These are phyloP conservation scores for Lathamus discolor DNA, from an alignment of 2,113 vertebrate species.

Conservation along the genomic window DNA sequence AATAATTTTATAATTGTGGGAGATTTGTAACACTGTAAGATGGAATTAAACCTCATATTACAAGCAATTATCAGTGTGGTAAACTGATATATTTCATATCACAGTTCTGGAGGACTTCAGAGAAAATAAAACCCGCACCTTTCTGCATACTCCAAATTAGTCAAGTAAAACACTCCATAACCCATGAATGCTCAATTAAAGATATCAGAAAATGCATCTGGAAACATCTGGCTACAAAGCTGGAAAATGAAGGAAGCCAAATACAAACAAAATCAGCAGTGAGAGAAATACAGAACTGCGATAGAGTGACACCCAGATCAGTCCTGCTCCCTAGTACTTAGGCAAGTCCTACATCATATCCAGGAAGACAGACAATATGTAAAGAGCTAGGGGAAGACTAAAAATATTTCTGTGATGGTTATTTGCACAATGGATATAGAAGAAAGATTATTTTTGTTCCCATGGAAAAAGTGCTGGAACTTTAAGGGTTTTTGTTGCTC, in stretches of 20 bases:
- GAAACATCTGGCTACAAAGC: conserved; percentile 5
- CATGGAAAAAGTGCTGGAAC: neutral
- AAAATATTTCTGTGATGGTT: neutral
- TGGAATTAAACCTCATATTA: neutral
- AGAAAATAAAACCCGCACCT: neutral
- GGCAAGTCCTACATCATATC: neutral
- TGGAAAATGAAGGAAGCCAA: neutral
- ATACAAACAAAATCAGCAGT: neutral
- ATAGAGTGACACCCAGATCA: neutral
- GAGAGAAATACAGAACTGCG: neutral
- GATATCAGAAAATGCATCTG: neutral
- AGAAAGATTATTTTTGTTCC: neutral
- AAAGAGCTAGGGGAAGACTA: neutral
- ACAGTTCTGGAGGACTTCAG: neutral
- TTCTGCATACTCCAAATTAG: neutral
- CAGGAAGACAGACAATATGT: neutral
- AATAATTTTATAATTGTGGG: neutral
- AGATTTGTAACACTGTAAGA: neutral
- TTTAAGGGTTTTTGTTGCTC: neutral
- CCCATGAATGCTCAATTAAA: neutral
- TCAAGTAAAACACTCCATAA: neutral
- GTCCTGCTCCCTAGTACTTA: neutral
- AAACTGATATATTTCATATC: neutral
- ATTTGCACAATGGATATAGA: neutral
- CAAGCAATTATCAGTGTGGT: neutral